Percentiles rank a stretch among this genome's conserved stretches.
Conservation (phyloP, 2,797 vertebrate species). For the Carapus acus region DNA sequence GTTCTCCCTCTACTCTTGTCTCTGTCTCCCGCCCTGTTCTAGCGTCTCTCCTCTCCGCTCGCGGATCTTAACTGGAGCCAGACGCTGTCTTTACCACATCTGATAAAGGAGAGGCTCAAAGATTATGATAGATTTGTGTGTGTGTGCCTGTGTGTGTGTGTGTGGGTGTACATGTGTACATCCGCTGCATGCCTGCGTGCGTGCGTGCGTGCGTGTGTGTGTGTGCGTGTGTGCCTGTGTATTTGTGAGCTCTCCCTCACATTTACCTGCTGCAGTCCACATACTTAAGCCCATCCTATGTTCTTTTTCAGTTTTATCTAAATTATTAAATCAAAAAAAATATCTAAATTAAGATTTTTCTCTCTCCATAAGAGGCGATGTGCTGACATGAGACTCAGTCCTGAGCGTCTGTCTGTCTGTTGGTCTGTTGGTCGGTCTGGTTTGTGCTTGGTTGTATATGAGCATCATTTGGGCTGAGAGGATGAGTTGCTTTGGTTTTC, state of each 20-base stretch:
- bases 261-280: constrained; percentile 17
- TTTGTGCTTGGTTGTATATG: background rate
- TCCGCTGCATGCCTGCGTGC: constrained; percentile 28
- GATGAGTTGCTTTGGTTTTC: constrained; percentile 60
- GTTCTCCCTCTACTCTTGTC: constrained; percentile 51
- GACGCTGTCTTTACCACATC: constrained; percentile 45
- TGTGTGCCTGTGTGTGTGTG: constrained; percentile 31
- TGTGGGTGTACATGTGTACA: constrained; percentile 12
- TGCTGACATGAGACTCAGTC: no score
- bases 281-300: background rate
- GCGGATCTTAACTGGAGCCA: constrained; percentile 49
- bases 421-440: background rate
- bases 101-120: constrained; percentile 45
- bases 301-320: no score
- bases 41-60: constrained; percentile 55
- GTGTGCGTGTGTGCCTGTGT: constrained; percentile 14
- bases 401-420: no score
- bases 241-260: constrained; percentile 27
- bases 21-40: constrained; percentile 55
- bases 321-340: no score
- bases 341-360: no score
- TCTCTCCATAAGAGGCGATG: no score
- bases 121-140: constrained; percentile 10
- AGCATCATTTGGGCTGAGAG: constrained; percentile 60
- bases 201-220: constrained; percentile 27